Evolutionary conservation across 2,888 invertebrate genomes (phyloP), one percentile per base, ranked within the genome.

Genomic region (Ormyrus labotus): DNA sequence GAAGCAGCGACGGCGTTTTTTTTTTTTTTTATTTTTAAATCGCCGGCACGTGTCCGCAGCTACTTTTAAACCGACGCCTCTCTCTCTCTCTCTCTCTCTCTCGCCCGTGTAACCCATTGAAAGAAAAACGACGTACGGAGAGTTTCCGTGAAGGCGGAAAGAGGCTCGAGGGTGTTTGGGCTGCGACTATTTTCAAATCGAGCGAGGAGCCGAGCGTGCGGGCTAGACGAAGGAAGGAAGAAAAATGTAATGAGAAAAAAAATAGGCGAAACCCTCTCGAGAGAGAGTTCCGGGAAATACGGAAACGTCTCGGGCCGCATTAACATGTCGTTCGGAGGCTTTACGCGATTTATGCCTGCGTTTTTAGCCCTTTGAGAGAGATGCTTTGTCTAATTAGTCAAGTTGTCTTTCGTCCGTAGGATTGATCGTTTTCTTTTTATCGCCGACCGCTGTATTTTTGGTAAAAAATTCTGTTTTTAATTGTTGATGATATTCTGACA

Each of bases 1-100:
- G 55, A 80, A 57, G 61, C 71, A 51, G 61, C 71, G 65, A 9
- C 19, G 61, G 7, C 68, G 7, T n/a, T 61, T 73, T 13, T 13
- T 61, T 73, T 61, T 73, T 73, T 71, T 81, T 61, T 81, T 81
- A 77, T 81, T 81, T 81, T 81, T 81, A 77, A 77, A 69, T 77
- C 48, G 58, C 50, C 63, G 76, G 68, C 76, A 69, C 80, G 80
- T 77, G 76, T 68, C 72, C 50, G 58, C 4, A 4, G 74, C 75
- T 76, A 80, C 75, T 80, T 80, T 80, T 80, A 80, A 76, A 6
- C 53, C 71, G n/a, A 45, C 64, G 9, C 57, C 48, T 50, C 34
- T 34, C 34, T 34, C 63, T 34, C 34, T 34, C 63, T 34, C 34
- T 34, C 63, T 34, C 34, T 34, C 63, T 19, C 19, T 34, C 34